Percentiles rank a stretch among this genome's conserved stretches.
These are phyloP conservation scores for Hydrophis major DNA, from an alignment of 2,797 vertebrate species.

Conservation along the genomic window DNA sequence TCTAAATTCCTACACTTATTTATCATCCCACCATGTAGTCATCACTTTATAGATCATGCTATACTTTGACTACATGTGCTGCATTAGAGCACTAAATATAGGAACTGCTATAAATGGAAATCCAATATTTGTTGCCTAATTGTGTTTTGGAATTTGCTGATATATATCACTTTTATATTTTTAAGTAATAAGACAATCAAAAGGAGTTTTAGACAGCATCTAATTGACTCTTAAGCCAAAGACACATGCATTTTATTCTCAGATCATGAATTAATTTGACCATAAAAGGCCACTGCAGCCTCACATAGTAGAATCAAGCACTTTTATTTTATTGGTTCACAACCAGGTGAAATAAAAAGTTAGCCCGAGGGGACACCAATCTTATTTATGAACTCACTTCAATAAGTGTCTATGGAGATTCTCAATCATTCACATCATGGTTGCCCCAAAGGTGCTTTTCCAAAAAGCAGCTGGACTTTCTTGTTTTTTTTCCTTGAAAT, in stretches of 20 bases:
- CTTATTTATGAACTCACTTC: background rate
- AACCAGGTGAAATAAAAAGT: background rate
- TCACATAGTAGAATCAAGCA: background rate
- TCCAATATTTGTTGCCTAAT: background rate
- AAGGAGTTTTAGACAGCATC: background rate
- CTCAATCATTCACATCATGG: background rate
- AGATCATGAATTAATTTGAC: background rate
- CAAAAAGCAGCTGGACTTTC: background rate
- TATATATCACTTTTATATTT: background rate
- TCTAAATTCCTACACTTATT: background rate
- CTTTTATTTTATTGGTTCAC: background rate
- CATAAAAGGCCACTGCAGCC: background rate
- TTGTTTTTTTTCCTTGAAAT: background rate
- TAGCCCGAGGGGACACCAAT: background rate
- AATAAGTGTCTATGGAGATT: background rate
- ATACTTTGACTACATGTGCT: background rate
- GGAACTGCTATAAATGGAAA: background rate
- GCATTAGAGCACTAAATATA: background rate
- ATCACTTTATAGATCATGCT: background rate
- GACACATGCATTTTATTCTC: background rate
- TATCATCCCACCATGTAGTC: background rate
- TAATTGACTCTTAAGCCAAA: background rate
- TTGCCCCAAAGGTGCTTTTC: background rate
- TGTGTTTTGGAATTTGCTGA: background rate
- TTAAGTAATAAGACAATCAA: background rate